These are phyloP conservation scores for Drosophila simulans DNA, from an alignment of 1,140 invertebrate species.

Conservation along the genomic window DNA sequence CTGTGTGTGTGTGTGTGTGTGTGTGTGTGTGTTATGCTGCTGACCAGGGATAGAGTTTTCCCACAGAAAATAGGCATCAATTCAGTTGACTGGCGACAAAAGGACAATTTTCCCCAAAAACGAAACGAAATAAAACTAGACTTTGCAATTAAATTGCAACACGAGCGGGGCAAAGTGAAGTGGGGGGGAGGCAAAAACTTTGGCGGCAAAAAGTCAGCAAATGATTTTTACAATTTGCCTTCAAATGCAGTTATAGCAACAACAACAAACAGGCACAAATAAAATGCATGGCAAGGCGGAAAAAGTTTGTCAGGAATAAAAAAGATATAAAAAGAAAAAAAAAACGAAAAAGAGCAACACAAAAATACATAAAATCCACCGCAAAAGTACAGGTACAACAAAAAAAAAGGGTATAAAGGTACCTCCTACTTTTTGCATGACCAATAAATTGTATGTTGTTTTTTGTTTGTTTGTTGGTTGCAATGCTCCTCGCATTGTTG, in stretches of 20 bases:
- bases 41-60: not conserved
- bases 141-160: conserved; percentile 72
- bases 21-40: not conserved
- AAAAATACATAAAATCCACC: conserved; percentile 21
- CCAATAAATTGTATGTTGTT: conserved; percentile 54
- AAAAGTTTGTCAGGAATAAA: conserved; percentile 6
- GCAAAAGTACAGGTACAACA: conserved; percentile 45
- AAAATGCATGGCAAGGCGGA: conserved; percentile 47
- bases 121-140: conserved; percentile 59
- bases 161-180: not conserved
- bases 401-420: conserved; percentile 21
- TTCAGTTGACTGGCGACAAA: conserved; percentile 47
- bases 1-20: no score
- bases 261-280: conserved; percentile 33
- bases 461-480: conserved; percentile 15
- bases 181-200: conserved; percentile 12
- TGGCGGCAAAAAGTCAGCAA: conserved; percentile 63
- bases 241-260: conserved; percentile 41
- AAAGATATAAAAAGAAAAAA: not conserved
- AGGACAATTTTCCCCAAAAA: conserved; percentile 31
- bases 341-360: not conserved
- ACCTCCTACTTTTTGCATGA: conserved; percentile 18
- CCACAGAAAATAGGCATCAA: conserved; percentile 43
- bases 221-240: conserved; percentile 64
- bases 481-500: conserved; percentile 6